Conservation (phyloP, 37 sponge, comb jelly and placozoan genomes). For the Tethya wilhelma region DNA sequence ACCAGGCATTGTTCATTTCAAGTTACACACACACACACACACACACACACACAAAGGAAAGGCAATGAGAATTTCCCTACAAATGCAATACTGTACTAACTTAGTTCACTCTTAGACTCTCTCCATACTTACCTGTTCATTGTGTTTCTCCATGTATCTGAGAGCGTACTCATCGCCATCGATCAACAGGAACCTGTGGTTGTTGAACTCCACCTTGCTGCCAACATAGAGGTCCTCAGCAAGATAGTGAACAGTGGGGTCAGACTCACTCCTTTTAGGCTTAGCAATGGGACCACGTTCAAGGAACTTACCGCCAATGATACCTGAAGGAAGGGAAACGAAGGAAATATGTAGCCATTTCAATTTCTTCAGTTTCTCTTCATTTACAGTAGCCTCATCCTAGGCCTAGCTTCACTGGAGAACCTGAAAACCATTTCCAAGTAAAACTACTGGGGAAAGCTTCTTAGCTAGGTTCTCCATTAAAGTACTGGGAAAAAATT, state of each 20-base stretch:
- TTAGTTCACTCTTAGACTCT: too few relatives aligned
- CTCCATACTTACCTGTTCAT: slow-evolving; percentile 28
- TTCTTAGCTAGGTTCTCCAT: too few relatives aligned
- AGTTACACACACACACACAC: too few relatives aligned
- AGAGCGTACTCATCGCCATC: slow-evolving; percentile 97
- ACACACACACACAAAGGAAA: too few relatives aligned
- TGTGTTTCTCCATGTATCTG: slow-evolving; percentile 91
- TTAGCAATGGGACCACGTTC: slow-evolving; percentile 80
- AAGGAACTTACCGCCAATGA: slow-evolving; percentile 94
- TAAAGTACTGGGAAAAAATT: neutral
- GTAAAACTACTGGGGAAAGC: too few relatives aligned
- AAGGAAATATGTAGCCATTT: too few relatives aligned
- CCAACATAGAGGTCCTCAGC: slow-evolving; percentile 93
- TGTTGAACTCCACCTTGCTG: slow-evolving; percentile 72
- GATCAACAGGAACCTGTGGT: slow-evolving; percentile 83
- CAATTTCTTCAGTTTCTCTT: too few relatives aligned
- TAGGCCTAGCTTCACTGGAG: neutral
- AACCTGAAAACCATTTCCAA: too few relatives aligned
- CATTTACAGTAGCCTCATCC: neutral
- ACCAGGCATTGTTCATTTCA: too few relatives aligned
- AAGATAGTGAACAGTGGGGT: slow-evolving; percentile 60
- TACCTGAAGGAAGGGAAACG: slow-evolving; percentile 31
- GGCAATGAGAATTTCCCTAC: too few relatives aligned
- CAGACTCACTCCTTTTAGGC: slow-evolving; percentile 25
- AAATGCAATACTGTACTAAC: neutral